Conservation (phyloP, 2,797 vertebrate species). For the Urosaurus nigricauda region DNA sequence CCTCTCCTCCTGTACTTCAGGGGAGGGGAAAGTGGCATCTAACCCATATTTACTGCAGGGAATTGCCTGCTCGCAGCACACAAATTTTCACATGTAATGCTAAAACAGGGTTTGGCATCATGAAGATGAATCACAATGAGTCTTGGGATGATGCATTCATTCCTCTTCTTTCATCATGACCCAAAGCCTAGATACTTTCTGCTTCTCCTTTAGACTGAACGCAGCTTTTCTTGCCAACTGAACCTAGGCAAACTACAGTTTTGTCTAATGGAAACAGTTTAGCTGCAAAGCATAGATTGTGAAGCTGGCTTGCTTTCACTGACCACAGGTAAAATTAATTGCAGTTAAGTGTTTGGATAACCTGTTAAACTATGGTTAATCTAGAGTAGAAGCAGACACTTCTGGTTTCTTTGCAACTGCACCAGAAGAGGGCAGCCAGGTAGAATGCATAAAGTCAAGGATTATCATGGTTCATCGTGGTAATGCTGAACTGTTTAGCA, state of each 20-base stretch:
- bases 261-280: not conserved
- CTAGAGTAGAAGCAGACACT: not conserved
- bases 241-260: not conserved
- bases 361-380: not conserved
- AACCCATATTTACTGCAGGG: not conserved
- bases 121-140: not conserved
- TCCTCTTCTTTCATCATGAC: not conserved
- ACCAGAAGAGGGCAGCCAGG: not conserved
- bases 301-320: not conserved
- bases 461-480: not conserved
- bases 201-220: not conserved
- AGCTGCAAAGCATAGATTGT: not conserved
- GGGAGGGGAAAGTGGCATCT: not conserved
- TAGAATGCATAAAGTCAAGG: not conserved
- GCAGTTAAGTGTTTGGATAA: not conserved
- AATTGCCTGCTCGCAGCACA: slow-evolving; percentile 21
- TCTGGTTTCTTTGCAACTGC: not conserved
- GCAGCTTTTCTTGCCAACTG: not conserved
- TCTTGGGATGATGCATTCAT: not conserved
- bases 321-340: not conserved
- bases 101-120: not conserved
- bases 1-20: not conserved
- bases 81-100: not conserved
- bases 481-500: not conserved
- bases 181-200: not conserved